Conservation (phyloP, 2,113 vertebrate genomes). For the Manacus vitellinus region DNA sequence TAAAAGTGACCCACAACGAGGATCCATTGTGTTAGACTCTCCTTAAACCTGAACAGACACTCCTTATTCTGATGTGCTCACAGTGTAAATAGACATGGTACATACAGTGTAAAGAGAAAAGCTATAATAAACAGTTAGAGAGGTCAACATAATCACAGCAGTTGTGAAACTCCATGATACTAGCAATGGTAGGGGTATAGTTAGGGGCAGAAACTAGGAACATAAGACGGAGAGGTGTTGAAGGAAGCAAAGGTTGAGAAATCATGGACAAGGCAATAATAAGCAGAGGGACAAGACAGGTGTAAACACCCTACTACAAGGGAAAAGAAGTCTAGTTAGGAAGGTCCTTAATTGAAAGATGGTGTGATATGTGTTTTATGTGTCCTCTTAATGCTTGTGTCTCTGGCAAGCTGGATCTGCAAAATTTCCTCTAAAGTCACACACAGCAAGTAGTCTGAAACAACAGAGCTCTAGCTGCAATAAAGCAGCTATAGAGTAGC, state of each 20-base stretch:
- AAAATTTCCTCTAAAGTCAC: not conserved
- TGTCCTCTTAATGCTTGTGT: not conserved
- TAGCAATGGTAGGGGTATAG: not conserved
- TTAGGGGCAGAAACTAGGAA: not conserved
- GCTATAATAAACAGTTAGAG: not conserved
- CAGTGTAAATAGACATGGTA: not conserved
- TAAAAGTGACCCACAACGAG: not conserved
- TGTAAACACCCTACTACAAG: not conserved
- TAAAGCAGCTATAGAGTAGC: not conserved
- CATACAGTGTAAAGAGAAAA: not conserved
- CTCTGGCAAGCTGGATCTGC: not conserved
- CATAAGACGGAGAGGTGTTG: not conserved
- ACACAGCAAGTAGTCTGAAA: not conserved
- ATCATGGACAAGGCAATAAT: not conserved
- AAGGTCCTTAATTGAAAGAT: not conserved
- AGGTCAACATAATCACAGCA: not conserved
- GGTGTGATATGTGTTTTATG: not conserved
- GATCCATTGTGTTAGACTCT: not conserved
- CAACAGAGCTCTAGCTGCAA: not conserved
- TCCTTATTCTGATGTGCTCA: not conserved
- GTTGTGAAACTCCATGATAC: not conserved
- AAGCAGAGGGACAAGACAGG: not conserved
- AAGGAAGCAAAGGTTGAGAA: not conserved
- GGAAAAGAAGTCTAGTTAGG: not conserved
- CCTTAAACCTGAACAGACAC: not conserved